These are phyloP conservation scores for Lithophane semibrunnea DNA, from an alignment of 2,888 invertebrate genomes.

Conservation along the genomic window DNA sequence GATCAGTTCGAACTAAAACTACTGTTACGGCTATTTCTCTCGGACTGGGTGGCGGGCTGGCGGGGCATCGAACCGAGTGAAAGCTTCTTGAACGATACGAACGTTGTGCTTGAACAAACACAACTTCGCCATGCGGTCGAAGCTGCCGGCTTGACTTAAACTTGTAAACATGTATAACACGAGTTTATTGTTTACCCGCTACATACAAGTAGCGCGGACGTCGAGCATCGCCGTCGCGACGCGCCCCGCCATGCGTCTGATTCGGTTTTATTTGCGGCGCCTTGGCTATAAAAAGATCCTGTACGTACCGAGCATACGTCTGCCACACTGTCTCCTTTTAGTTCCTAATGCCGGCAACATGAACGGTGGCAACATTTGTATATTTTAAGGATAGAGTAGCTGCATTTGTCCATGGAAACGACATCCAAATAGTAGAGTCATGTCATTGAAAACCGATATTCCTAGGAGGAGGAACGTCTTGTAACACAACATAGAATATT, in stretches of 20 bases:
- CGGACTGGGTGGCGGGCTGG: slow-evolving; percentile 61
- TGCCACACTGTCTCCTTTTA: slow-evolving; percentile 80
- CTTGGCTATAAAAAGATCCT: slow-evolving; percentile 84
- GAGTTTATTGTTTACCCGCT: slow-evolving; percentile 60
- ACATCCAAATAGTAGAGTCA: neutral
- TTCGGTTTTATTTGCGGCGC: slow-evolving; percentile 83
- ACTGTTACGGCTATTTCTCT: slow-evolving; percentile 71
- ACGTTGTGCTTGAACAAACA: slow-evolving; percentile 67
- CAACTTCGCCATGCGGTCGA: slow-evolving; percentile 62
- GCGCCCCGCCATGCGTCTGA: slow-evolving; percentile 74
- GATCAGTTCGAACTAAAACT: slow-evolving; percentile 67
- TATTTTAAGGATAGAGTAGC: slow-evolving; percentile 6
- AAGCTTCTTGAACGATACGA: slow-evolving; percentile 73
- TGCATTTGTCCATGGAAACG: slow-evolving; percentile 9
- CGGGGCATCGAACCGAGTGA: slow-evolving; percentile 78
- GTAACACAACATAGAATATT: slow-evolving; percentile 30
- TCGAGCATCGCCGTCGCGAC: slow-evolving; percentile 51
- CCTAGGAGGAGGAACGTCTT: neutral
- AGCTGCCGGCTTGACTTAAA: slow-evolving; percentile 58
- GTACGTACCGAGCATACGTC: slow-evolving; percentile 74
- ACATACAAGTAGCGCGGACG: slow-evolving; percentile 26
- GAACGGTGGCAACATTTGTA: neutral
- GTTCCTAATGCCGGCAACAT: slow-evolving; percentile 52
- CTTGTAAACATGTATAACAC: slow-evolving; percentile 55
- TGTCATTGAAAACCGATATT: slow-evolving; percentile 24